phyloP scores from a whole-genome alignment of 2,888 invertebrate species.

The Drosophila imparisetae region DNA sequence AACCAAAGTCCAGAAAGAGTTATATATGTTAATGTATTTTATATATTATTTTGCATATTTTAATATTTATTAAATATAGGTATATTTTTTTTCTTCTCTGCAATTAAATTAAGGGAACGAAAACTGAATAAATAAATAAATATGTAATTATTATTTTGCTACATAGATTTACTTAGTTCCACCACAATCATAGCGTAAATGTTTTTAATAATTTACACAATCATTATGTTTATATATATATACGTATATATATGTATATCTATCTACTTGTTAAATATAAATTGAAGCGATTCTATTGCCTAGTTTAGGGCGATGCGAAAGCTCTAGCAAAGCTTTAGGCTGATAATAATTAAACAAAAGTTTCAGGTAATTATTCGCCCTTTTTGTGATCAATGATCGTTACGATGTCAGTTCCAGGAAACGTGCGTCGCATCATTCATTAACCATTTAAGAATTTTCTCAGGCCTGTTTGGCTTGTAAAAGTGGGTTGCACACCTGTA shows the following conservation, averaged over 20 bases:
- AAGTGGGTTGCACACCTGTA: conserved; percentile 76
- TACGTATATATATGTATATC: not conserved
- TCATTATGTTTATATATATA: not conserved
- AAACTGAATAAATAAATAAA: not conserved
- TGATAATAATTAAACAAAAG: conserved; percentile 2
- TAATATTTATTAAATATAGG: not conserved
- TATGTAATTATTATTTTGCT: not conserved
- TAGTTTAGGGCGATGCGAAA: conserved; percentile 34
- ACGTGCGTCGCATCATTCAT: conserved; percentile 63
- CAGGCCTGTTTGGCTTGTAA: conserved; percentile 51
- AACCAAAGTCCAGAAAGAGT: too few relatives aligned
- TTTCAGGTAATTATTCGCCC: conserved; percentile 24
- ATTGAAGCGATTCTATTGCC: conserved; percentile 9
- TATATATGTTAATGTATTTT: too few relatives aligned
- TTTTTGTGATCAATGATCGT: conserved; percentile 26
- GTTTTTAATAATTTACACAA: not conserved
- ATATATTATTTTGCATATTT: too few relatives aligned
- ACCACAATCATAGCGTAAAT: not conserved
- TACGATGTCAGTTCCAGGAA: conserved; percentile 62
- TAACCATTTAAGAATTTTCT: conserved; percentile 63
- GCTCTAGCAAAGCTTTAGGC: conserved; percentile 25
- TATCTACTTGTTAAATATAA: not conserved
- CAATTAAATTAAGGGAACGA: not conserved
- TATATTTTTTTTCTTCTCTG: not conserved
- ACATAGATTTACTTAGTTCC: not conserved